Evolutionary conservation across 2,113 vertebrate species (phyloP), one percentile per base, ranked within the genome.

Genomic region (Scomber scombrus): DNA sequence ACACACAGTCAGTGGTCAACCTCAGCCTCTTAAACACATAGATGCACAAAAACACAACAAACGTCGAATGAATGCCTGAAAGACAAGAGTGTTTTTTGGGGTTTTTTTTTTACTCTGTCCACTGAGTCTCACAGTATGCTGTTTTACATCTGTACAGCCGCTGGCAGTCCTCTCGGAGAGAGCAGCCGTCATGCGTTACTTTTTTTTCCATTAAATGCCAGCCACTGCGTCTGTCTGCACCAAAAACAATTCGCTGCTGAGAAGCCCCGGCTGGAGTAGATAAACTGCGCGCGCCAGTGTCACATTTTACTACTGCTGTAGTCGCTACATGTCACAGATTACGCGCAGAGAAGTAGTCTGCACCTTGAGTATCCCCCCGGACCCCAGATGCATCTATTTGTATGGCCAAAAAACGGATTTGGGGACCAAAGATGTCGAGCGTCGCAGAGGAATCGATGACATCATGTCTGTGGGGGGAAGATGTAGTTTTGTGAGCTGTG

Each of bases 211-310:
- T 85, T 83, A 91, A 92, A 90, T 85, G 88, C 88, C 90, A 90
- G 84, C 87, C 91, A 91, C 91, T 92, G 91, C 92, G 92, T 92
- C 92, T 92, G 91, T 90, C 89, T 91, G 92, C 92, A 91, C 85
- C 89, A 92, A 92, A 89, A 88, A 85, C 78, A 89, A 89, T 45
- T 75, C 62, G 70, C 78, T 71, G 75, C 61, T 69, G 79, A 66
- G 50, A 78, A 75, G 71, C 77, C 62, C 47, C 61, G 21, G 47
- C 67, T 52, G 77, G 80, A 69, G 51, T 21, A 56, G 21, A 72
- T 65, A 5, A 72, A 7, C 73, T 57, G 67, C 71, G 82, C 72
- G 71, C 86, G 62, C 77, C 66, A 40, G 54, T 76, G 70, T 74
- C 81, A 84, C 73, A 71, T 85, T 80, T 80, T 79, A 87, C 89